Evolutionary conservation across 2,113 vertebrate genomes (phyloP).

Genomic region (Phylloscopus whistleri): DNA sequence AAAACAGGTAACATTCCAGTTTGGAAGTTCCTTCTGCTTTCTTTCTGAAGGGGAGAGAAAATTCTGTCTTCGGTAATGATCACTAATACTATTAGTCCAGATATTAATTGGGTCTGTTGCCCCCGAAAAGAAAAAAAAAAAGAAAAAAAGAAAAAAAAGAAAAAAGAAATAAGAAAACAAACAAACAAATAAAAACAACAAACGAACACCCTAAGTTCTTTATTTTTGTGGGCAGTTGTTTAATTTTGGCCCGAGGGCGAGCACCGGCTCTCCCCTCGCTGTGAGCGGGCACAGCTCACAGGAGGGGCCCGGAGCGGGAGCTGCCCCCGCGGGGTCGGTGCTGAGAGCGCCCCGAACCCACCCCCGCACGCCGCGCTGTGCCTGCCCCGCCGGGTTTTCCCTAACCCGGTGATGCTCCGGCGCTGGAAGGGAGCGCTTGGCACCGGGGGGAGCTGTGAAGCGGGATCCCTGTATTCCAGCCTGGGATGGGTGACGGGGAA

Average conservation of each 20-base stretch:
- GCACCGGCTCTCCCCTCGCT: background rate
- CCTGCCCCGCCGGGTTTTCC: accelerated
- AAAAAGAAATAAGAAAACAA: too few relatives aligned
- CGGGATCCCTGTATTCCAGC: background rate
- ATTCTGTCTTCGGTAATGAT: background rate
- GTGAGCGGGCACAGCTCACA: background rate
- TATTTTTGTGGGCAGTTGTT: background rate
- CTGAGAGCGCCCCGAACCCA: background rate
- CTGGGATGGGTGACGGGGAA: background rate
- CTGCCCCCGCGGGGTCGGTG: too few relatives aligned
- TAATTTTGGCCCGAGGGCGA: background rate
- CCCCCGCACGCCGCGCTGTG: accelerated
- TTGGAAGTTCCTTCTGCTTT: background rate
- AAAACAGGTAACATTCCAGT: background rate
- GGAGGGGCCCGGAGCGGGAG: too few relatives aligned
- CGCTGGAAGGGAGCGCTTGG: accelerated
- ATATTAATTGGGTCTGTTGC: too few relatives aligned
- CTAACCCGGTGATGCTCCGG: accelerated
- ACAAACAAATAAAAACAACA: background rate
- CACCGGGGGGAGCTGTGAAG: accelerated
- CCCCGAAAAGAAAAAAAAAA: too few relatives aligned
- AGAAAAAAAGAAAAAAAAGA: background rate
- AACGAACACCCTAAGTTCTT: background rate
- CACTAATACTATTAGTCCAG: background rate
- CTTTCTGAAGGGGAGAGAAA: background rate